Conservation (phyloP, 35 echinoderm and acorn worm genomes). For the Amphiura filiformis region DNA sequence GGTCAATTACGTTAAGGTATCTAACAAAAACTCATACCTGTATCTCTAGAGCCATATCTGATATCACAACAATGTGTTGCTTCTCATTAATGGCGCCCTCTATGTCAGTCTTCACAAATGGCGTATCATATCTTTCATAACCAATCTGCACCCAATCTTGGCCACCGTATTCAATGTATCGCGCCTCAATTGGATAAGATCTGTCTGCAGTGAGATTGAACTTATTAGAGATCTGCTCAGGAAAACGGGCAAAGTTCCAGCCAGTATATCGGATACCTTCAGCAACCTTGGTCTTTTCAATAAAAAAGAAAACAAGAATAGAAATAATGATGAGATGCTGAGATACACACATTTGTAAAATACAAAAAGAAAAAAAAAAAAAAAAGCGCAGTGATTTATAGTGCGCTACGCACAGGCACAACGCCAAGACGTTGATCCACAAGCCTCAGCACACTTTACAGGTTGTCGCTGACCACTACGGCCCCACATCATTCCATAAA, state of each 20-base stretch:
- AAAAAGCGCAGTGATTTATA: too few species aligned
- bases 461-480: too few species aligned
- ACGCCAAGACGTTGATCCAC: too few species aligned
- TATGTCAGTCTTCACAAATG: background rate
- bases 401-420: too few species aligned
- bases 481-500: too few species aligned
- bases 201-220: background rate
- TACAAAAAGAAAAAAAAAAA: too few species aligned
- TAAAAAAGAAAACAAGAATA: too few species aligned
- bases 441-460: too few species aligned
- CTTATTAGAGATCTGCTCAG: background rate
- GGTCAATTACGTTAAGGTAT: background rate
- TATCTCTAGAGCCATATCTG: background rate
- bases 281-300: too few species aligned
- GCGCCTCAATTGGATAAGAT: background rate
- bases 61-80: background rate
- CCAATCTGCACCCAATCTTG: background rate
- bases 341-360: too few species aligned
- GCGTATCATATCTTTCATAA: background rate
- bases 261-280: conserved; percentile 7
- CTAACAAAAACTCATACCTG: background rate
- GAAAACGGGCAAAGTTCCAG: background rate
- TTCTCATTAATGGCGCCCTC: background rate
- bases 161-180: background rate
- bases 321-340: too few species aligned